Base-by-base conservation (phyloP, 2,797 vertebrate genomes). In the Danio aesculapii region DNA sequence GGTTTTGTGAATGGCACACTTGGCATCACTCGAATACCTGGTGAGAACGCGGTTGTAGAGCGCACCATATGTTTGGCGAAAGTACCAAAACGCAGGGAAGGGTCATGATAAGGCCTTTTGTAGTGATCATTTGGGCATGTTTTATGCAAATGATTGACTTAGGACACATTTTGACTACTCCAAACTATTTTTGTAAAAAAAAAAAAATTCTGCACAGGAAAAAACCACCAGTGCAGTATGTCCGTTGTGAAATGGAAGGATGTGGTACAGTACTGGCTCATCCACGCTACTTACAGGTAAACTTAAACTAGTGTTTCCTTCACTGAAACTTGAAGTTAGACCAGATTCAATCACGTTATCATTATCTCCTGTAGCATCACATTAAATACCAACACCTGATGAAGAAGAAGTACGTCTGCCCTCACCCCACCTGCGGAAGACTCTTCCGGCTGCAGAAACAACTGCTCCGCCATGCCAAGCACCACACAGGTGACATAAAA, bases 331-430 rank as follows among this genome's bases (percentile, higher is more conserved):
- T n/a, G 8, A 71, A n/a, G 17, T 49, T 14, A 39, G n/a, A 53
- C n/a, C 43, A 17, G 5, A 11, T 66, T 13, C 8, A 14, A 17
- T 43, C 7, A 30, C 13, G 2, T n/a, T 70, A 1, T 53, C 39
- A 71, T 17, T 75, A 14, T 61, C 10, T 49, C 17, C 30, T 47
- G 19, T 87, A 99, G 98, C 98, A 99, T 89, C 98, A 99, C 87
- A 99, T 99, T 87, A 99, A 99, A 91, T 99, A 99, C 88, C 98
- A 99, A 91, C 98, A 99, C 93, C 92, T 99, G 88, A 94, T 99
- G 88, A 99, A 99, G 93, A 99, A 99, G 91, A 99, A 99, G 84
- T 99, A 99, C 0, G 98, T 99, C 6, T 99, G 98, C 89, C 97
- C 97, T 77, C 97, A 99, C 83, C 98, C 98, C 16, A 97, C 97